Base-by-base conservation (phyloP, 2,888 invertebrate genomes). In the Agrotis ipsilon region DNA sequence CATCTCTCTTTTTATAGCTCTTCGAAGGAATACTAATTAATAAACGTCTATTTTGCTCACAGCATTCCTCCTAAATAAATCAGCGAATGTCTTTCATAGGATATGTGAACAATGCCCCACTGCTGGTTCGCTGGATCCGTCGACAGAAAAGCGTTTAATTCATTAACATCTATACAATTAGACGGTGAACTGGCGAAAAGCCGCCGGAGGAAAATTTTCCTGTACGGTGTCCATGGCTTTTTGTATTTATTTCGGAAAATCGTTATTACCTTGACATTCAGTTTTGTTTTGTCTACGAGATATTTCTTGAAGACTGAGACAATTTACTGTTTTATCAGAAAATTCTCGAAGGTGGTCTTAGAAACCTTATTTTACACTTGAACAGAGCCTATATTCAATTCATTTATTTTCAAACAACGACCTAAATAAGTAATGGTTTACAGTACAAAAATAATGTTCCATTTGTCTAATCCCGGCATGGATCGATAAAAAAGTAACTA, bases 131-230 rank as follows among this genome's bases (percentile, higher is more conserved):
- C 68, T 68, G 62, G 69, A 73, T 81, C 78, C 81, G 80, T 82
- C 80, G 80, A 79, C 86, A 78, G 82, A 80, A 87, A 86, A 70
- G 80, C 83, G 84, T 90, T 90, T 89, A 90, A 91, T 91, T 91
- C 86, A 90, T 91, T 91, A 91, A 78, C 85, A 86, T 83, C 85
- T 82, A 85, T 87, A 90, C 88, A 90, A 90, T 90, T 89, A 90
- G 86, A 80, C 79, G 78, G 82, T 67, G 81, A 82, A 82, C 84
- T 77, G 81, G 80, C 81, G 79, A 84, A 86, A 80, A 82, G 81
- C 82, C 84, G 83, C 74, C 77, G 76, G 78, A 76, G 80, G 75
- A 78, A 76, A 83, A 83, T 80, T 80, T 86, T 84, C 72, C 78
- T 75, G 81, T 87, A 81, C 62, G 84, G 87, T 87, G 72, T 43